Conservation (phyloP, 2,797 vertebrate species). For the Typhlichthys subterraneus region DNA sequence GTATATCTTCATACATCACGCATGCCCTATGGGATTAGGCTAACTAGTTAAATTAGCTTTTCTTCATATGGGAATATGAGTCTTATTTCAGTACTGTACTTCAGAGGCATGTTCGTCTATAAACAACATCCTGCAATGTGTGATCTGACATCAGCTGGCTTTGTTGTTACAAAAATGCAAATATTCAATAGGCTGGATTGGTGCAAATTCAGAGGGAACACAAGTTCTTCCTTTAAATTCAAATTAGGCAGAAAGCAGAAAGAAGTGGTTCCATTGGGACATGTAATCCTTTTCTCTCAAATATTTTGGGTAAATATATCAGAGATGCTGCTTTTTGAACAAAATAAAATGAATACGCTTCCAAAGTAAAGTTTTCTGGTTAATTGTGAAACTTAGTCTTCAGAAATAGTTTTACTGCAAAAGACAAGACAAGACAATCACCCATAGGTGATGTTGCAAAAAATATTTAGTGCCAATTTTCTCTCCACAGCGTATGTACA, state of each 20-base stretch:
- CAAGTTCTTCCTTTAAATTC: slow-evolving; percentile 65
- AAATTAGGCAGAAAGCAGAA: slow-evolving; percentile 69
- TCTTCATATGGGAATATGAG: slow-evolving; percentile 72
- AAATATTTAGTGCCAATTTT: background rate
- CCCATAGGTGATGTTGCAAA: slow-evolving; percentile 17
- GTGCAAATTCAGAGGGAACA: slow-evolving; percentile 64
- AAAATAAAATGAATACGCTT: slow-evolving; percentile 57
- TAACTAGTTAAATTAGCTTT: slow-evolving; percentile 65
- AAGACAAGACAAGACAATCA: no score
- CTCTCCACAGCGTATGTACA: background rate
- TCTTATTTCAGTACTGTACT: slow-evolving; percentile 75
- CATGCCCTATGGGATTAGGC: slow-evolving; percentile 41
- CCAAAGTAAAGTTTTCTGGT: slow-evolving; percentile 50
- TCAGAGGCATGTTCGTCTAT: slow-evolving; percentile 70
- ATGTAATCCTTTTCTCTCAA: slow-evolving; percentile 62
- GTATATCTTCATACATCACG: slow-evolving; percentile 4
- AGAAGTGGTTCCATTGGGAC: slow-evolving; percentile 71
- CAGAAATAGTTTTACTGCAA: slow-evolving; percentile 22
- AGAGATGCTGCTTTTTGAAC: slow-evolving; percentile 60
- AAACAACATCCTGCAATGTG: slow-evolving; percentile 69
- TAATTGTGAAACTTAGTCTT: slow-evolving; percentile 50
- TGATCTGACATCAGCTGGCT: slow-evolving; percentile 75
- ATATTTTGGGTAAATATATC: slow-evolving; percentile 62
- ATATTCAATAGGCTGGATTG: slow-evolving; percentile 63
- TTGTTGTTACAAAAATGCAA: slow-evolving; percentile 82